Conservation (phyloP, 2,888 invertebrate genomes). For the Tigriopus californicus region DNA sequence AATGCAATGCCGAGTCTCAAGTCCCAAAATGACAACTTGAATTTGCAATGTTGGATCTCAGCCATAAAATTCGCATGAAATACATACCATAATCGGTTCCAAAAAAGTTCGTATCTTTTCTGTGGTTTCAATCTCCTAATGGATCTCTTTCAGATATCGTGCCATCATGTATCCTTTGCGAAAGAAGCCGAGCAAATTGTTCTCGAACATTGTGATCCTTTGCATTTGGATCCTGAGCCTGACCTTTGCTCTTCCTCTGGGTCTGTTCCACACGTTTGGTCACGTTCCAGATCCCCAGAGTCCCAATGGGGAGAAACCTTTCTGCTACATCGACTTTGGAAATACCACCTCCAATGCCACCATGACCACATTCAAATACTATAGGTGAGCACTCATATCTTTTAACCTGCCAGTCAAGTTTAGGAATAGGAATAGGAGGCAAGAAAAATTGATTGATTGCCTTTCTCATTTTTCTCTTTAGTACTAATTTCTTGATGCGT, state of each 20-base stretch:
- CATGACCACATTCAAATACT: background rate
- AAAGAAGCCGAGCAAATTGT: constrained; percentile 1
- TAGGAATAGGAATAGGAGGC: too few relatives aligned
- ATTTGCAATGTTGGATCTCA: too few relatives aligned
- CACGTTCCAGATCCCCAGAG: background rate
- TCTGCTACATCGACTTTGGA: constrained; percentile 4
- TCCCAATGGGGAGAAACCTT: background rate
- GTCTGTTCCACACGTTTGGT: background rate
- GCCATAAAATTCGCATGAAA: too few relatives aligned
- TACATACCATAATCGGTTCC: too few relatives aligned
- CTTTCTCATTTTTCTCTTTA: too few relatives aligned
- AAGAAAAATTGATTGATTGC: too few relatives aligned
- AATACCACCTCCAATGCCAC: background rate
- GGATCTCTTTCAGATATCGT: background rate
- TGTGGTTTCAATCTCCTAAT: too few relatives aligned
- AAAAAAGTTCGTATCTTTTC: too few relatives aligned
- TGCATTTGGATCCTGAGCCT: constrained; percentile 4
- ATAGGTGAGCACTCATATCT: background rate
- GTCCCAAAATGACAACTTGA: too few relatives aligned
- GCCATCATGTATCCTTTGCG: constrained; percentile 18
- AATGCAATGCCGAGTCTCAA: too few relatives aligned
- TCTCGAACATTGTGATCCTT: constrained; percentile 5
- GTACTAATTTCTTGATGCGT: too few relatives aligned
- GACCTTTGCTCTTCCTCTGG: constrained; percentile 3
- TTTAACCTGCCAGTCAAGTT: too few relatives aligned